Conservation (phyloP, 2,797 vertebrate species). For the Thunnus albacares region DNA sequence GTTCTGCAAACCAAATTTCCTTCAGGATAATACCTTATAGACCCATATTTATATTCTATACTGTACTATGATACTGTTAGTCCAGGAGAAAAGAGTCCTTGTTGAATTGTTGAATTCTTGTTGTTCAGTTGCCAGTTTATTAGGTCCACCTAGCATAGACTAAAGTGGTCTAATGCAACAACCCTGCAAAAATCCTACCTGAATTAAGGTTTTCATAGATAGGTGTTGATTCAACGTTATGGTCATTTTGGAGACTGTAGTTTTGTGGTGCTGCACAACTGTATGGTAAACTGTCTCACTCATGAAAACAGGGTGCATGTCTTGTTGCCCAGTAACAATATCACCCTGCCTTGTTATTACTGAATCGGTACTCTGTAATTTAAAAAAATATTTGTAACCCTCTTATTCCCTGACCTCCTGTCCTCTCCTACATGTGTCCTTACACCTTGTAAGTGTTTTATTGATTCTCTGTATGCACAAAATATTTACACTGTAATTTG, state of each 20-base stretch:
- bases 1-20: too few species aligned
- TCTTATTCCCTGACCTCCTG: background rate
- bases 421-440: background rate
- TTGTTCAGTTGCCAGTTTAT: too few species aligned
- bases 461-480: background rate
- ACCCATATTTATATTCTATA: too few species aligned
- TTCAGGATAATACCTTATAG: too few species aligned
- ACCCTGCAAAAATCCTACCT: background rate
- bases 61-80: too few species aligned
- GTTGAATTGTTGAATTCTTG: too few species aligned
- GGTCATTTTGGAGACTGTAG: background rate
- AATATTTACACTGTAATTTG: background rate
- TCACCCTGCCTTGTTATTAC: background rate
- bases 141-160: too few species aligned
- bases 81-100: too few species aligned
- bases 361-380: conserved; percentile 10
- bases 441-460: background rate
- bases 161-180: background rate
- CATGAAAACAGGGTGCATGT: too few species aligned
- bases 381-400: background rate
- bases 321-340: background rate
- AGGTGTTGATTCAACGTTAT: background rate
- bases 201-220: background rate
- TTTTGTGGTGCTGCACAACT: background rate
- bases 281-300: background rate